phyloP scores from a whole-genome alignment of 2,797 vertebrate species.

The Dermochelys coriacea region DNA sequence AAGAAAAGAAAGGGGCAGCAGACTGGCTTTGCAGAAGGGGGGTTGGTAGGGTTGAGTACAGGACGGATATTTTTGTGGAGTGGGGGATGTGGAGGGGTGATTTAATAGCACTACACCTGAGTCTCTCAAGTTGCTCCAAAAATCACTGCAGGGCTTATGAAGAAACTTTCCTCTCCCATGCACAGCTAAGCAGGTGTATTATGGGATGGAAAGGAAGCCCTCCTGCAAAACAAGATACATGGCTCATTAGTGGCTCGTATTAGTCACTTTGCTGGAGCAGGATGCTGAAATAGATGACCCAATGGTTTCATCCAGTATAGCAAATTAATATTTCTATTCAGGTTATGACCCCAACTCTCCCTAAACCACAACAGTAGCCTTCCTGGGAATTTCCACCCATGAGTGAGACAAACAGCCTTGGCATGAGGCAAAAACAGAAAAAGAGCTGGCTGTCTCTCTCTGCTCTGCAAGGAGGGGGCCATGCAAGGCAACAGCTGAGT shows the following conservation, averaged over 20 bases:
- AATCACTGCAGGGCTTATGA: background rate
- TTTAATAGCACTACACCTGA: background rate
- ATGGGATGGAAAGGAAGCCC: accelerated
- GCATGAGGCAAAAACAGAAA: background rate
- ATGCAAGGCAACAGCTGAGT: background rate
- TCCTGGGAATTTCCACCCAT: background rate
- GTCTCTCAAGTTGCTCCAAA: background rate
- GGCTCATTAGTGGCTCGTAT: background rate
- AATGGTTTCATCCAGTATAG: background rate
- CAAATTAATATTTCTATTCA: background rate
- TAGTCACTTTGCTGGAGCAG: background rate
- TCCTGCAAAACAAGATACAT: background rate
- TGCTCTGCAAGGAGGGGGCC: background rate
- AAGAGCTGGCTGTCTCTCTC: background rate
- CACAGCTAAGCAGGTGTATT: background rate
- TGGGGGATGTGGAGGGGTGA: background rate
- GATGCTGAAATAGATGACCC: background rate
- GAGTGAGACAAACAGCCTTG: background rate
- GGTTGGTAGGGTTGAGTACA: no score
- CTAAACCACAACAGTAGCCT: accelerated
- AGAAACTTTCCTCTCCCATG: background rate
- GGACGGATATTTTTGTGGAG: background rate
- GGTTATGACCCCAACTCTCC: background rate
- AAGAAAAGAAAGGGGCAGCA: background rate
- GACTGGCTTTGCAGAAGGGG: background rate